Percentiles rank a stretch among this genome's conserved stretches.
Conservation (phyloP, 2,888 invertebrate genomes). For the Molorchus minor region DNA sequence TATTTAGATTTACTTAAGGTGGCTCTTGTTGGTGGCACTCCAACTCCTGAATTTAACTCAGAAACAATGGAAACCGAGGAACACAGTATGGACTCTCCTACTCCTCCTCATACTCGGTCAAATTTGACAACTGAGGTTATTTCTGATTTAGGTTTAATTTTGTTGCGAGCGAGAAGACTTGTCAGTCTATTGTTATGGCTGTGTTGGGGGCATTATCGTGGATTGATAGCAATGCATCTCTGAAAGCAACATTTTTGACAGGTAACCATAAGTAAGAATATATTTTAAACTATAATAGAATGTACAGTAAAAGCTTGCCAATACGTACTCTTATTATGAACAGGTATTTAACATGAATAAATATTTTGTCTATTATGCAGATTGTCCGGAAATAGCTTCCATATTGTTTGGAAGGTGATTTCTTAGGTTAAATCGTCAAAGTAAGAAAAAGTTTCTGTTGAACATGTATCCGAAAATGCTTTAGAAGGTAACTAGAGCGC, state of each 20-base stretch:
- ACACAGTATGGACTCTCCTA: conserved; percentile 75
- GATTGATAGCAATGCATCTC: conserved; percentile 85
- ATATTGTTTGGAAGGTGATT: no score
- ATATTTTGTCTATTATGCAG: no score
- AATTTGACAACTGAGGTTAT: conserved; percentile 75
- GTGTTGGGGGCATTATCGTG: conserved; percentile 78
- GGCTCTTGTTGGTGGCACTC: conserved; percentile 76
- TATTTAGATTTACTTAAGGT: conserved; percentile 84
- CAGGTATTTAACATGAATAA: no score
- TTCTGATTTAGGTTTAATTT: conserved; percentile 79
- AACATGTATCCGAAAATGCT: no score
- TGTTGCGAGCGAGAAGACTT: conserved; percentile 74
- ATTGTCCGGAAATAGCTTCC: no score
- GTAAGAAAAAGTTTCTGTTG: no score
- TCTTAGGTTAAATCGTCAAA: no score
- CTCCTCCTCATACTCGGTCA: conserved; percentile 62
- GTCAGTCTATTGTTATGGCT: conserved; percentile 72
- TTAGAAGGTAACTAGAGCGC: no score
- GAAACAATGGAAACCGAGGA: conserved; percentile 73
- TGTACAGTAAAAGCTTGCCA: no score
- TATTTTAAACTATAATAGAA: neutral
- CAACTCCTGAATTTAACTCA: conserved; percentile 64
- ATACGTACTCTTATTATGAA: no score
- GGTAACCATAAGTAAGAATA: conserved; percentile 29
- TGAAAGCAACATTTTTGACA: conserved; percentile 77